A percentile compares a stretch with the other conserved stretches of the same genome.
Conservation (phyloP, 2,113 vertebrate species). For the Apaloderma vittatum region DNA sequence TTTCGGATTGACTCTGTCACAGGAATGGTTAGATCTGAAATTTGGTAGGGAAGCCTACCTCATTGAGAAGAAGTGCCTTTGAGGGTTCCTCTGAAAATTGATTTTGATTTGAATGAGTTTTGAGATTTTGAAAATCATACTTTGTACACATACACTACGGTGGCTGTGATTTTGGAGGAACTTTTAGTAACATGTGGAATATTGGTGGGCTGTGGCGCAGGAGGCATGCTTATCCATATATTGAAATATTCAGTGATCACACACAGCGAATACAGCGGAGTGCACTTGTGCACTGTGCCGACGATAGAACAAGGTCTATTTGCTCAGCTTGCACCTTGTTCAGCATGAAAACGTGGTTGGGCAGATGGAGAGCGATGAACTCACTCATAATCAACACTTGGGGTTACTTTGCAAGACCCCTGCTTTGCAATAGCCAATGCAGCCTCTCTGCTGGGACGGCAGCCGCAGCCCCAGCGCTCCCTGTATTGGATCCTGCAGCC, state of each 20-base stretch:
- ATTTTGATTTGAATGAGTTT: conserved; percentile 59
- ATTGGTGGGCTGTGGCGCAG: background rate
- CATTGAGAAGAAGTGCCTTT: conserved; percentile 49
- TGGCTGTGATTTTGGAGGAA: conserved; percentile 7
- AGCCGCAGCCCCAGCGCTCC: fast-evolving
- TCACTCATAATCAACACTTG: background rate
- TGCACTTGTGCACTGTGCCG: background rate
- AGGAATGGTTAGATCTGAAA: conserved; percentile 46
- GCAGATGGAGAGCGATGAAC: background rate
- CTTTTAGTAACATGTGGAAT: background rate
- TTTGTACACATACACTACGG: background rate
- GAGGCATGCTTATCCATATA: background rate
- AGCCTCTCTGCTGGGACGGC: background rate
- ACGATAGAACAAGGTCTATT: background rate
- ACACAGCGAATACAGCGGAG: background rate
- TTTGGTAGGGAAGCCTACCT: conserved; percentile 53
- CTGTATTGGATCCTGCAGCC: background rate
- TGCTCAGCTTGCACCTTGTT: background rate
- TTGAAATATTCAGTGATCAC: background rate
- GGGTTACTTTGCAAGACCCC: background rate
- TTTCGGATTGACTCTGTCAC: background rate
- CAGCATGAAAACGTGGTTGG: fast-evolving
- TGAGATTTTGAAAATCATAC: conserved; percentile 45
- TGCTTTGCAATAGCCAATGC: background rate
- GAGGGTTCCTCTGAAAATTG: conserved; percentile 60